phyloP scores from a whole-genome alignment of 2,113 vertebrate species.

The Lates calcarifer region DNA sequence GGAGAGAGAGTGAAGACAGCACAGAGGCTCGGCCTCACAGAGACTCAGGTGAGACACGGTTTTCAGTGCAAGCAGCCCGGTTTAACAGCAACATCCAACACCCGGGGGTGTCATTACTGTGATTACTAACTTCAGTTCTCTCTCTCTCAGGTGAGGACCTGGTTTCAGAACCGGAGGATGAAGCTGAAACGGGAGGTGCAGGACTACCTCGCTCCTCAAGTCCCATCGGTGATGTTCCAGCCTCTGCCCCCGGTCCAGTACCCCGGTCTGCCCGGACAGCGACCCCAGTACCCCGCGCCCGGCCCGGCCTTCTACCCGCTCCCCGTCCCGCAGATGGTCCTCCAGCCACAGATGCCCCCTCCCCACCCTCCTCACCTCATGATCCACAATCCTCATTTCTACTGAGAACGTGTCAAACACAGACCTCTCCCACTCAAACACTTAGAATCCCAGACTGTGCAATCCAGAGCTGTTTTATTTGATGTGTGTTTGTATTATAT shows the following conservation, averaged over 20 bases:
- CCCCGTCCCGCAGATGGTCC: conserved; percentile 57
- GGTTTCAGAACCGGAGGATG: conserved; percentile 95
- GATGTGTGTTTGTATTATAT: conserved; percentile 56
- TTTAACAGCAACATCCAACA: neutral
- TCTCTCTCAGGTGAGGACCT: conserved; percentile 86
- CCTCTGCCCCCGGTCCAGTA: conserved; percentile 65
- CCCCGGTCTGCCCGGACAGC: conserved; percentile 61
- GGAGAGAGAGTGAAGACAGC: conserved; percentile 85
- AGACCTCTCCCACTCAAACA: conserved; percentile 43
- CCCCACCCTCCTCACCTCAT: conserved; percentile 24
- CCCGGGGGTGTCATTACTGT: rapidly evolving
- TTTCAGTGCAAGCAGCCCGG: neutral
- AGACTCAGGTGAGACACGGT: conserved; percentile 85
- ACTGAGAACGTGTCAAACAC: conserved; percentile 43
- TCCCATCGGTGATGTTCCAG: conserved; percentile 61
- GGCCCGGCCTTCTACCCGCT: conserved; percentile 58
- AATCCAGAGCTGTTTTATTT: conserved; percentile 58
- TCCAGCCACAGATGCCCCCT: conserved; percentile 54
- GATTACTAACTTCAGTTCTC: neutral
- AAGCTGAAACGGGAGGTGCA: conserved; percentile 89
- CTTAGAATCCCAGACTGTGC: conserved; percentile 48
- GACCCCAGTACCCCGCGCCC: conserved; percentile 41
- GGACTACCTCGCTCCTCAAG: conserved; percentile 81
- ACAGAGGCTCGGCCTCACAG: conserved; percentile 83
- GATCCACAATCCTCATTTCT: conserved; percentile 68